phyloP scores from a whole-genome alignment of 64 coral and sea anemone species.

The Platygyra sinensis region DNA sequence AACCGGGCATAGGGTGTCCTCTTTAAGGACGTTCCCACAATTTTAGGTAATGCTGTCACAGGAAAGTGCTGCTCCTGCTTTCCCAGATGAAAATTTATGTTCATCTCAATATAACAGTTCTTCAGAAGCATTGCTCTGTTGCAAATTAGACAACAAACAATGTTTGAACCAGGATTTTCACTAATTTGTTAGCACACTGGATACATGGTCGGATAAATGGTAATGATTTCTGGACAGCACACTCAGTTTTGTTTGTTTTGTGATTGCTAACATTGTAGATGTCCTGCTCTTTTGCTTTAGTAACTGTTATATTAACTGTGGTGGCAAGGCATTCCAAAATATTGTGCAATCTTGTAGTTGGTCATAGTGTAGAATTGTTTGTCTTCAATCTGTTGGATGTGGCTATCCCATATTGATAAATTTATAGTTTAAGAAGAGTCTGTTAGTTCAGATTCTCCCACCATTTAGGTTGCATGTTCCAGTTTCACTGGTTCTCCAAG shows the following conservation, averaged over 20 bases:
- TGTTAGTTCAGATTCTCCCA: constrained; percentile 24
- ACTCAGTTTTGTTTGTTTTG: too few species aligned
- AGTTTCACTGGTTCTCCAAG: constrained; percentile 7
- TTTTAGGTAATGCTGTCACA: too few species aligned
- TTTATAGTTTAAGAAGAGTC: constrained; percentile 46
- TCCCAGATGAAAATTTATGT: constrained; percentile 73
- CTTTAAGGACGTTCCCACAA: too few species aligned
- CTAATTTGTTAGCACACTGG: too few species aligned
- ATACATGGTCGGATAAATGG: too few species aligned
- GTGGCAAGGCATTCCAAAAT: constrained; percentile 57
- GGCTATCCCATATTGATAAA: constrained; percentile 25
- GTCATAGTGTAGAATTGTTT: constrained; percentile 37
- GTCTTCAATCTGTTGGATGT: constrained; percentile 42
- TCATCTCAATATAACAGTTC: constrained; percentile 64
- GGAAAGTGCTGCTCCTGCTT: too few species aligned
- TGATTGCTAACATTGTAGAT: too few species aligned
- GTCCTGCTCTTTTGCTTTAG: constrained; percentile 29
- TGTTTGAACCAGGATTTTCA: too few species aligned
- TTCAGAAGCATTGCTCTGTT: constrained; percentile 66
- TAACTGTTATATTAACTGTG: constrained; percentile 16
- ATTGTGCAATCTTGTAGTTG: constrained; percentile 27
- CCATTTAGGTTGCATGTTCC: constrained; percentile 50
- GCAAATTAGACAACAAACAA: too few species aligned
- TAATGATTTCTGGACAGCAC: too few species aligned
- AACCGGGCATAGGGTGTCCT: too few species aligned